Evolutionary conservation across 2,797 vertebrate genomes (phyloP).

Genomic region (Phaenicophaeus curvirostris): DNA sequence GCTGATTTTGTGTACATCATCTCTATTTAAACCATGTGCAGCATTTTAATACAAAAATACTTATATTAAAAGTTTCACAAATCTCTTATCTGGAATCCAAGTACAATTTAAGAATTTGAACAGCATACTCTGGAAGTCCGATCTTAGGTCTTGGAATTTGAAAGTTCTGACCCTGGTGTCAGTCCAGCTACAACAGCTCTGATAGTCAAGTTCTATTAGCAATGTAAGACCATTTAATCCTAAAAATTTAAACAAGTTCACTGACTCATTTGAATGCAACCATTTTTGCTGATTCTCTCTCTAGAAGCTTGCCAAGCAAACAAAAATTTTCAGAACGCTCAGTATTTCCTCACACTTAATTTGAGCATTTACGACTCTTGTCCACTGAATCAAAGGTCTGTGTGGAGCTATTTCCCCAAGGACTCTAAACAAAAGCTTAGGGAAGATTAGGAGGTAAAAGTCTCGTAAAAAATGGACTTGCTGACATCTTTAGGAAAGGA

Average conservation of each 20-base stretch:
- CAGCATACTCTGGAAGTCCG: not conserved
- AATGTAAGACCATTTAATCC: not conserved
- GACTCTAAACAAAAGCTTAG: not conserved
- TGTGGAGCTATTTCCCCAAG: not conserved
- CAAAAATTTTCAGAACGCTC: slow-evolving; percentile 13
- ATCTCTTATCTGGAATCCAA: not conserved
- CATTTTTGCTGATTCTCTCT: not conserved
- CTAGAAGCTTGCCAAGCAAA: slow-evolving; percentile 40
- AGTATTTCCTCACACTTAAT: slow-evolving; percentile 20
- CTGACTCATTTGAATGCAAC: slow-evolving; percentile 3
- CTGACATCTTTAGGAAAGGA: not conserved
- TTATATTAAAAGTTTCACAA: not conserved
- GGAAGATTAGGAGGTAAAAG: not conserved
- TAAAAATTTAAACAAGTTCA: slow-evolving; percentile 24
- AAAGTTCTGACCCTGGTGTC: not conserved
- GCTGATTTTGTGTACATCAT: not conserved
- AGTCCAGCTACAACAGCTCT: fast-evolving
- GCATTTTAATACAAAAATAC: not conserved
- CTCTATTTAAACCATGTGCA: not conserved
- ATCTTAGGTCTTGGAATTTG: not conserved
- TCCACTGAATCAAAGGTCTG: not conserved
- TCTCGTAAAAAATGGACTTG: not conserved
- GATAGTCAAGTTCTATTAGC: not conserved
- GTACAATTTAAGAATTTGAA: not conserved
- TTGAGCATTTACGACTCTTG: not conserved